These are phyloP conservation scores for Rhamphomyia laevipes DNA, from an alignment of 2,888 invertebrate species.

Conservation along the genomic window DNA sequence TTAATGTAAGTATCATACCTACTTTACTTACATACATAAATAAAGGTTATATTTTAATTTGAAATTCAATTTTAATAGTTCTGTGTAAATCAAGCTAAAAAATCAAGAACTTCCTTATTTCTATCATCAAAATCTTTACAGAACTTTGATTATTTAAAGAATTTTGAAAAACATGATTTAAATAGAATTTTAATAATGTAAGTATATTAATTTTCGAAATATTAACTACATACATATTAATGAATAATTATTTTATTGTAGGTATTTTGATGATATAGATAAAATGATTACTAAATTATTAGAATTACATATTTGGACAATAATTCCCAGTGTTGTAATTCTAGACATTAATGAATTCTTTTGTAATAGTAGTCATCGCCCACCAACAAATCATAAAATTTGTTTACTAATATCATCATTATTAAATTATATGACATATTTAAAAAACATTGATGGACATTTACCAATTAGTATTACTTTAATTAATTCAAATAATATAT, in stretches of 20 bases:
- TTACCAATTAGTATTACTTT: background rate
- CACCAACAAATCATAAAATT: background rate
- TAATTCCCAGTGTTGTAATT: slow-evolving; percentile 12
- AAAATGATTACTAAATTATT: slow-evolving; percentile 10
- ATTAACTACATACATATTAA: background rate
- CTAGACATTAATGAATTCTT: slow-evolving; percentile 5
- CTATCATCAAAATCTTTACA: too few species aligned
- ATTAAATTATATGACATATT: slow-evolving; percentile 12
- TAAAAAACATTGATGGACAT: slow-evolving; percentile 1
- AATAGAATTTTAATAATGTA: slow-evolving; percentile 7
- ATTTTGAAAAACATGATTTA: slow-evolving; percentile 1
- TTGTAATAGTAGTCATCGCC: background rate
- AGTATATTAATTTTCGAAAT: background rate
- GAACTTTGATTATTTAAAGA: too few species aligned
- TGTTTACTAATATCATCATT: slow-evolving; percentile 14
- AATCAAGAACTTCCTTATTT: too few species aligned
- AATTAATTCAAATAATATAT: slow-evolving; percentile 3
- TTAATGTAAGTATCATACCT: too few species aligned
- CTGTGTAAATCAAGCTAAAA: too few species aligned
- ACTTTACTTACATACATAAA: too few species aligned
- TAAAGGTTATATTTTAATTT: too few species aligned
- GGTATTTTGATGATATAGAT: slow-evolving; percentile 12
- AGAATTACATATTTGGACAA: slow-evolving; percentile 14
- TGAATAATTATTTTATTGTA: slow-evolving; percentile 1
- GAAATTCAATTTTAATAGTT: too few species aligned